These are phyloP conservation scores for Dolichotis patagonum DNA, from an alignment of 2,113 vertebrate species.

Conservation along the genomic window DNA sequence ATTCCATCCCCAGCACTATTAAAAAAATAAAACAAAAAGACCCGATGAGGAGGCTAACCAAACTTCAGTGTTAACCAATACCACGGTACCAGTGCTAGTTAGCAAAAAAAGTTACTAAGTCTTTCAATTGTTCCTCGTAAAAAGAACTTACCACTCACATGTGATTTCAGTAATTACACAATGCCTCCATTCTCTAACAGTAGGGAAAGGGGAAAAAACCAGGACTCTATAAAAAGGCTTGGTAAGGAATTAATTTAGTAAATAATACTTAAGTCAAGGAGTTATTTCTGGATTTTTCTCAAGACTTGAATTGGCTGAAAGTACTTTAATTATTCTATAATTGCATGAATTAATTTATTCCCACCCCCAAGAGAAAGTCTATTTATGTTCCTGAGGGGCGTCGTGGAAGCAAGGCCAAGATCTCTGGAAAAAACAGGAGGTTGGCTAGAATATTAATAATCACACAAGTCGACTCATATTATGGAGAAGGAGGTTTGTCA, in stretches of 20 bases:
- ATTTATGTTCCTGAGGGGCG: constrained; percentile 59
- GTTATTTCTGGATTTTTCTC: constrained; percentile 77
- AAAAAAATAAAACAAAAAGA: not conserved
- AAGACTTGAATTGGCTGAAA: constrained; percentile 75
- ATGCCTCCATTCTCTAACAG: constrained; percentile 60
- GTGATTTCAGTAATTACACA: constrained; percentile 48
- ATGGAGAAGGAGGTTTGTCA: constrained; percentile 2
- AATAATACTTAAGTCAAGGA: constrained; percentile 78
- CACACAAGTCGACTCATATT: not conserved
- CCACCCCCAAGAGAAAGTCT: constrained; percentile 61
- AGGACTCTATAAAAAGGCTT: constrained; percentile 56
- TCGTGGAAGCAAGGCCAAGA: constrained; percentile 53
- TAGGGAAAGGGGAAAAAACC: not conserved
- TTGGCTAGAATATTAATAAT: constrained; percentile 17
- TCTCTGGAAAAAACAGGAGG: constrained; percentile 33
- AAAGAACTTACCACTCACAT: constrained; percentile 43
- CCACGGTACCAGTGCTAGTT: not conserved
- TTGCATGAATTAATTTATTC: constrained; percentile 71
- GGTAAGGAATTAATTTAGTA: constrained; percentile 81
- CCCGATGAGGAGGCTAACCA: not conserved
- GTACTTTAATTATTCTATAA: constrained; percentile 78
- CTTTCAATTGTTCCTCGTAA: constrained; percentile 7
- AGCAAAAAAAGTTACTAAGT: not conserved
- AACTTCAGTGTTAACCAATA: not conserved
- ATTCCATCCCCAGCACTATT: not conserved